phyloP scores from a whole-genome alignment of 2,797 vertebrate genomes.

The Gila robusta region DNA sequence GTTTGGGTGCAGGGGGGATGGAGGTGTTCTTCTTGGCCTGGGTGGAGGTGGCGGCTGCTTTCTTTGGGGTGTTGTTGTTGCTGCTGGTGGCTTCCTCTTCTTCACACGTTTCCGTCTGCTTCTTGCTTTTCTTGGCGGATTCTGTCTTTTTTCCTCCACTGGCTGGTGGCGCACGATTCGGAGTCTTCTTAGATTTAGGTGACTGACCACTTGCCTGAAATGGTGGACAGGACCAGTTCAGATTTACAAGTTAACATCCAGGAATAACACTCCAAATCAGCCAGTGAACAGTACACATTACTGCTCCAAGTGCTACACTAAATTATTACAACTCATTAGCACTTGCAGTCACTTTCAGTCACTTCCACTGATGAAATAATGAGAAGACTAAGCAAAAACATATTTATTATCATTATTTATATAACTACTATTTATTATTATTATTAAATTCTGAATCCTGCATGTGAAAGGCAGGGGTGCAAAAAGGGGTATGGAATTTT shows the following conservation, averaged over 20 bases:
- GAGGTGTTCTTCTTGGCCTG: constrained; percentile 87
- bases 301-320: no score
- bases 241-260: neutral
- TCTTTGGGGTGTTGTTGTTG: constrained; percentile 87
- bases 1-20: constrained; percentile 75
- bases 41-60: constrained; percentile 77
- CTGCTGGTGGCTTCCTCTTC: constrained; percentile 74
- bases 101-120: constrained; percentile 80
- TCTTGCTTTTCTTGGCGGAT: constrained; percentile 89
- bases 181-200: constrained; percentile 92
- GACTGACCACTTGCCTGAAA: constrained; percentile 93
- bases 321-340: neutral
- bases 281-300: neutral
- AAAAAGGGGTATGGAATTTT: neutral
- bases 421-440: neutral
- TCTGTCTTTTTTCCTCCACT: constrained; percentile 82
- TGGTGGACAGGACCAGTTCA: constrained; percentile 10
- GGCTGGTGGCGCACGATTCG: constrained; percentile 64
- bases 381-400: neutral
- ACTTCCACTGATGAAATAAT: constrained; percentile 9
- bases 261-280: neutral
- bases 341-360: neutral
- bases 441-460: neutral
- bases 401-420: neutral
- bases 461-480: neutral